Base-by-base conservation (phyloP, 2,797 vertebrate genomes). In the Sebastes variabilis region DNA sequence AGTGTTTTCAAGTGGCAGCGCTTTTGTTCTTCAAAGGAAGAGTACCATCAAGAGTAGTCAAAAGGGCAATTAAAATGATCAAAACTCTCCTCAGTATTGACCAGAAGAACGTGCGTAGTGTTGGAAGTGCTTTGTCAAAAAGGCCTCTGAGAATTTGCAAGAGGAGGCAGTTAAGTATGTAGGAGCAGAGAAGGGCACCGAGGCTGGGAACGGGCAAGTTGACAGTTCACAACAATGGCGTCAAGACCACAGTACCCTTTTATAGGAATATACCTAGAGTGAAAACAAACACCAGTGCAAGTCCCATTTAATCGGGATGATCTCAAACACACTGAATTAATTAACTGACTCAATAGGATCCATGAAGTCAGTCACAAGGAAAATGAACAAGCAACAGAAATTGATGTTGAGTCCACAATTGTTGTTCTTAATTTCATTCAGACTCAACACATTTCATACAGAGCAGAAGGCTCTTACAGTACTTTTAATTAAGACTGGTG, bases 21-120 rank as follows among this genome's bases (percentile, higher is more conserved):
- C 42, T 80, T 87, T 82, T 80, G 8, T 84, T 85, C 75, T 85
- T 87, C 74, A 84, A 87, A 88, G 71, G 60, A 60, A 67, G 56
- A 81, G 70, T 16, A 22, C 46, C 79, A 91, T 80, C 59, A 66
- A 77, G 61, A 81, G 60, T 55, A 68, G 79, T 81, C 80, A 38
- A 76, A 82, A 65, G 67, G 73, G 73, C 75, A 84, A 88, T 88
- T 83, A 83, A 81, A 88, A 73, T 59, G 73, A 88, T 87, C 81
- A 83, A 36, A 87, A 78, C 72, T 60, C 76, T 82, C 22, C 59
- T 82, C 75, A 11, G 66, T 81, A 75, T 84, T 87, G 87, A 86
- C 79, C 81, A 72, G 69, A 58, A 38, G 56, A 9, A 62, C n/a
- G 24, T 61, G 68, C 80, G 69, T 32, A 46, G 69, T 24, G 71